Evolutionary conservation across 2,888 invertebrate species (phyloP).

Genomic region (Ectobius pallidus): DNA sequence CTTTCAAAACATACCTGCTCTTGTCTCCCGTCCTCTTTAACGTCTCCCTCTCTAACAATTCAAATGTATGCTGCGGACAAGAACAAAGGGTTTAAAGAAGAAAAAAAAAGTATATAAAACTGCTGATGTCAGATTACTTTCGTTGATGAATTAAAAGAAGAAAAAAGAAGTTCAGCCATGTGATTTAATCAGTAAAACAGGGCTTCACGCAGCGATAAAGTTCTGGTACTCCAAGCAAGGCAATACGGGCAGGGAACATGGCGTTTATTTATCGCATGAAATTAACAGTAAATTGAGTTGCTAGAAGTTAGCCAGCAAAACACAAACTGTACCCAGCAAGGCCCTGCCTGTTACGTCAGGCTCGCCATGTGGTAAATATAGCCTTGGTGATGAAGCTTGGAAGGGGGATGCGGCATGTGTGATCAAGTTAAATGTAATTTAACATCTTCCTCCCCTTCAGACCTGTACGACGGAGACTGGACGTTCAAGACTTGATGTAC

Average conservation of each 20-base stretch:
- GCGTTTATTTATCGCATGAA: not conserved
- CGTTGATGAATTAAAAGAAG: conserved; percentile 10
- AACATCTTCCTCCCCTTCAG: not conserved
- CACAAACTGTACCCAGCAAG: not conserved
- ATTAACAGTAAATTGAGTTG: conserved; percentile 28
- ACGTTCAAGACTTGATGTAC: not conserved
- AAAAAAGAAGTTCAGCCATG: not conserved
- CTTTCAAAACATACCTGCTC: too few relatives aligned
- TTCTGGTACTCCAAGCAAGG: not conserved
- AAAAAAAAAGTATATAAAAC: too few relatives aligned
- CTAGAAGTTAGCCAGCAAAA: conserved; percentile 16
- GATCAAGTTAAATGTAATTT: conserved; percentile 12
- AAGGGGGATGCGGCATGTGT: not conserved
- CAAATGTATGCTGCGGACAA: not conserved
- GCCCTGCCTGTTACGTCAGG: not conserved
- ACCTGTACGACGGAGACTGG: too few relatives aligned
- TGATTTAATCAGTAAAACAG: conserved; percentile 1
- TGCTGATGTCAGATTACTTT: not conserved
- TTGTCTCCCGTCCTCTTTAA: too few relatives aligned
- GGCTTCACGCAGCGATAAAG: not conserved
- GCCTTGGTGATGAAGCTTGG: not conserved
- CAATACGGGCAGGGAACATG: not conserved
- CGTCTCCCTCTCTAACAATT: too few relatives aligned
- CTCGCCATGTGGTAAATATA: not conserved
- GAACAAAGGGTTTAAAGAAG: not conserved